Evolutionary conservation across 1,140 invertebrate species (phyloP).

Genomic region (Dolichoris vasculosae): DNA sequence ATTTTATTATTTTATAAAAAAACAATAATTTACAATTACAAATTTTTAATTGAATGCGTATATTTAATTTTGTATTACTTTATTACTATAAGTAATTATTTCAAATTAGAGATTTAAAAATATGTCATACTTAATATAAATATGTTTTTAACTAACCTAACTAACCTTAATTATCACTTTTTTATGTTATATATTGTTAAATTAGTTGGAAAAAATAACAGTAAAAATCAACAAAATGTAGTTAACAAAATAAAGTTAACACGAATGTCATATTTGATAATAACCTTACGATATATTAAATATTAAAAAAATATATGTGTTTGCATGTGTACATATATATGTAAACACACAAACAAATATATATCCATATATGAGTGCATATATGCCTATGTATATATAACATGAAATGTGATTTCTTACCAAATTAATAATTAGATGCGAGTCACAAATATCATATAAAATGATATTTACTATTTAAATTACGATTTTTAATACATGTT

Average conservation of each 20-base stretch:
- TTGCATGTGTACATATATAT: no score
- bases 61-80: background rate
- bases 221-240: no score
- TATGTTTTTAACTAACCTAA: conserved; percentile 16
- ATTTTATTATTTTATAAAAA: no score
- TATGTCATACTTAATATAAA: background rate
- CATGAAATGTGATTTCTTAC: background rate
- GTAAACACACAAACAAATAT: background rate
- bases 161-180: background rate
- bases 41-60: background rate
- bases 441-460: background rate
- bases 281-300: background rate
- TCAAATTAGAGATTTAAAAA: background rate
- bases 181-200: background rate
- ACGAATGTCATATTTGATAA: background rate
- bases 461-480: background rate
- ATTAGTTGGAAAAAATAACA: background rate
- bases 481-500: background rate
- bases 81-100: background rate
- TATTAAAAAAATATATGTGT: no score
- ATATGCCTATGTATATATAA: background rate
- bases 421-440: background rate
- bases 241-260: background rate
- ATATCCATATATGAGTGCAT: background rate
- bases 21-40: no score